Evolutionary conservation across 2,888 invertebrate genomes (phyloP).

Genomic region (Ichneumoninae sp.): DNA sequence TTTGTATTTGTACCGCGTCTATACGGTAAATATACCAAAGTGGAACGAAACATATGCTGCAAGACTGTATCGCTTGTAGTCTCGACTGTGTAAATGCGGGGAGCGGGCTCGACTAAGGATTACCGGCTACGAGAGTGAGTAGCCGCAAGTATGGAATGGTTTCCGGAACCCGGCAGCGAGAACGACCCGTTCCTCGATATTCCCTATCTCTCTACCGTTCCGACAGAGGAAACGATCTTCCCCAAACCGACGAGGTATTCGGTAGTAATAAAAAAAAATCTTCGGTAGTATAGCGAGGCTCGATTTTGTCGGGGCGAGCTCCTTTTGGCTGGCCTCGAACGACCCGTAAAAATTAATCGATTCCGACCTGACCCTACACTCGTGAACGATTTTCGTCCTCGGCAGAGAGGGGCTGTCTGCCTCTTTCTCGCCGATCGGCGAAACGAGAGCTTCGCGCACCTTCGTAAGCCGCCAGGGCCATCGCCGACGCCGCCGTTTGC

Average conservation of each 20-base stretch:
- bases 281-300: slow-evolving; percentile 16
- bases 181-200: neutral
- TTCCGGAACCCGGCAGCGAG: slow-evolving; percentile 66
- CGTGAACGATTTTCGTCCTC: slow-evolving; percentile 58
- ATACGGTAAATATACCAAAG: neutral
- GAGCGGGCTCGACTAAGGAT: neutral
- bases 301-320: slow-evolving; percentile 9
- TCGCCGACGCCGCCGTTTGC: slow-evolving; percentile 36
- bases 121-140: slow-evolving; percentile 61
- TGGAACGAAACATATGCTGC: neutral
- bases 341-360: slow-evolving; percentile 78
- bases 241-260: slow-evolving; percentile 25
- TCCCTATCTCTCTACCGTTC: slow-evolving; percentile 35
- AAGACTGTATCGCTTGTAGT: neutral
- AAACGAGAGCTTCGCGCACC: slow-evolving; percentile 45
- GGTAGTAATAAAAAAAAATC: slow-evolving; percentile 13
- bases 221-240: slow-evolving; percentile 40
- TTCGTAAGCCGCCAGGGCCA: slow-evolving; percentile 5
- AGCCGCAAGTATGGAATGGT: slow-evolving; percentile 64
- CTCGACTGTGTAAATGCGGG: neutral
- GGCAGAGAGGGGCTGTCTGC: slow-evolving; percentile 11
- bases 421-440: slow-evolving; percentile 36
- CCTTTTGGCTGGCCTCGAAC: slow-evolving; percentile 59
- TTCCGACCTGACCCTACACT: slow-evolving; percentile 70
- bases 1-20: neutral